Evolutionary conservation across 2,888 invertebrate species (phyloP).

Genomic region (Lasioglossum pauxillum): DNA sequence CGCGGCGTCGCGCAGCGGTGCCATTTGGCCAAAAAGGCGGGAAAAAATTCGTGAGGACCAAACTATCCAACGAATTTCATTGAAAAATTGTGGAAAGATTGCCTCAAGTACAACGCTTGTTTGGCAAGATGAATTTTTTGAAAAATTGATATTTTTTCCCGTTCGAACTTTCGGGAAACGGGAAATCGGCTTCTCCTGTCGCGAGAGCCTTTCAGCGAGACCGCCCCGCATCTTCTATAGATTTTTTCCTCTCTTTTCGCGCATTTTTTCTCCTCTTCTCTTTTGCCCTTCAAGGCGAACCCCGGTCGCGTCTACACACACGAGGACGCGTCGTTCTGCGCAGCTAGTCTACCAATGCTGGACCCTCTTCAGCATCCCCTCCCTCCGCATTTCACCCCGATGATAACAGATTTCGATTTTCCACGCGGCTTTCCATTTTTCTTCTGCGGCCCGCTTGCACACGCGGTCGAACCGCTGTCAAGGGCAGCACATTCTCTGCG

Average conservation of each 20-base stretch:
- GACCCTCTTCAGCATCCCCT: neutral
- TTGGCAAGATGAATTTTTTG: no score
- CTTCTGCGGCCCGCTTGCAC: neutral
- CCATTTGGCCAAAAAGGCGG: no score
- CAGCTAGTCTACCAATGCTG: constrained; percentile 27
- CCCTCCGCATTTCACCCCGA: neutral
- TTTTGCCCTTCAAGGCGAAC: constrained; percentile 48
- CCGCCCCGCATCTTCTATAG: constrained; percentile 44
- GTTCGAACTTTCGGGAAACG: constrained; percentile 50
- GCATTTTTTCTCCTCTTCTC: constrained; percentile 26
- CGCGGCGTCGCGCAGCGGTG: neutral
- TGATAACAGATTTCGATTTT: constrained; percentile 10
- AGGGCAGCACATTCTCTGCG: neutral
- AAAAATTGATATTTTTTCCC: no score
- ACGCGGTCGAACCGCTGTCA: neutral
- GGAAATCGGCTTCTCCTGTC: constrained; percentile 53
- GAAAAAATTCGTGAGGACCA: no score
- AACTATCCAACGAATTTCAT: no score
- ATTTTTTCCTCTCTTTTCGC: constrained; percentile 20
- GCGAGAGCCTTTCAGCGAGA: constrained; percentile 31
- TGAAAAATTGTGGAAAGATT: no score
- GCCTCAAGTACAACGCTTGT: no score
- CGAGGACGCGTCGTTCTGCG: constrained; percentile 46
- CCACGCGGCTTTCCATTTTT: neutral
- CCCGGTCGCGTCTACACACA: constrained; percentile 61